A percentile compares a stretch with the other conserved stretches of the same genome.
phyloP scores from a whole-genome alignment of 2,113 vertebrate genomes.

The Malurus cyaneus region DNA sequence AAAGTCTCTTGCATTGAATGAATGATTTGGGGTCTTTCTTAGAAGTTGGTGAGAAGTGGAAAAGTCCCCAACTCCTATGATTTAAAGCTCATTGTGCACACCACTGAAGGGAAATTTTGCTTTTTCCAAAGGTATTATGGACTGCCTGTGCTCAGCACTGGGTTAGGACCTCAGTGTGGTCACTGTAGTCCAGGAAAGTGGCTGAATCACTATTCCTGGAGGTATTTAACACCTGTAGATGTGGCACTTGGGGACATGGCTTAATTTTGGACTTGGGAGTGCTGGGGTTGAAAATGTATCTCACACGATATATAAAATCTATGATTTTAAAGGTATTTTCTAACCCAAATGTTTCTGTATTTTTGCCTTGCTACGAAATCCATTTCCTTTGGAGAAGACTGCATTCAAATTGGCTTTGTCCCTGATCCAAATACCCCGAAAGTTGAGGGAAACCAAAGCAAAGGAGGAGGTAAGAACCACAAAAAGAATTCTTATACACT shows the following conservation, averaged over 20 bases:
- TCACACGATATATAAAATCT: no score
- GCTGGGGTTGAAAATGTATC: no score
- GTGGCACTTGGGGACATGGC: no score
- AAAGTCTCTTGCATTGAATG: background rate
- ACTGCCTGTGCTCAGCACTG: accelerated
- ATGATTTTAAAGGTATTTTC: background rate
- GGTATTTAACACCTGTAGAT: accelerated
- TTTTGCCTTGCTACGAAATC: background rate
- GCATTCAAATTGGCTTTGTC: background rate
- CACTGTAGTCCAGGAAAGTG: background rate
- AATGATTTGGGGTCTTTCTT: background rate
- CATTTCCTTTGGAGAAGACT: background rate
- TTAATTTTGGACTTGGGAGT: background rate
- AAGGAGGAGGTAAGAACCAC: background rate
- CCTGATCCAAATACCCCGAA: background rate
- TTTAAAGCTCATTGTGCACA: background rate
- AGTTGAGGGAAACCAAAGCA: background rate
- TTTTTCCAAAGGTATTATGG: background rate
- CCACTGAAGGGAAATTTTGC: background rate
- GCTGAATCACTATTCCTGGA: background rate
- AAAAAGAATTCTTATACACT: accelerated
- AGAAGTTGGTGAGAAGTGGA: background rate
- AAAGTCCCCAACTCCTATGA: accelerated
- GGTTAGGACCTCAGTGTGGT: background rate
- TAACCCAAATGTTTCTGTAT: background rate